Evolutionary conservation across 2,797 vertebrate genomes (phyloP), one percentile per base, ranked within the genome.

Genomic region (Channa striata): DNA sequence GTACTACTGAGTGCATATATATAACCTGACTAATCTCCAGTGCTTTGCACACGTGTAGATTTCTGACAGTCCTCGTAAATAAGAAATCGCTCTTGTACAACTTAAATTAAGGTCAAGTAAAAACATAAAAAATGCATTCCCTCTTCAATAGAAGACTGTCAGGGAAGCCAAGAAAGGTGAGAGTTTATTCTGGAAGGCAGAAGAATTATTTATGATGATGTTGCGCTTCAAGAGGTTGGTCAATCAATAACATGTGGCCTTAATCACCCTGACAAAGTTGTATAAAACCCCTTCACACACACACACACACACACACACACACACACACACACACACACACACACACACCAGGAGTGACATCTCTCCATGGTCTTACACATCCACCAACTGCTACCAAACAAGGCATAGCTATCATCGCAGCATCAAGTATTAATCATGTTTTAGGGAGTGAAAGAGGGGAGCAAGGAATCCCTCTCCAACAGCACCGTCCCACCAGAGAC

Each of bases 351-450:
- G 50, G 39, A 73, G 53, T 19, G 68, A 82, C 72, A 82, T 77
- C 72, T 83, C 68, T 77, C 81, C 60, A 42, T 25, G 61, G 77
- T 80, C 67, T 57, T 43, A 23, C 64, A 67, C 81, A 65, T 79
- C 77, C 67, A 71, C 46, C 68, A 43, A 82, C 64, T 62, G 72
- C 73, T 73, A 59, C 52, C 11, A 23, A 67, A 63, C 75, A 64
- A 75, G 63, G 63, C 59, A 72, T 60, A 65, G 83, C 84, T 77
- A 74, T 87, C 77, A 87, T 80, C 6, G 13, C 60, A 59, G 60
- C 91, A 92, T 93, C 81, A 90, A 93, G 86, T 92, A 92, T 93
- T 93, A 79, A 92, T 90, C 74, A 36, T 63, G 78, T 85, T 82
- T 82, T 64, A 84, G 77, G 78, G 78, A 78, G 47, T 11, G 30